Percentiles rank a stretch among this genome's conserved stretches.
phyloP scores from a whole-genome alignment of 1,140 invertebrate genomes.

The Drosophila funebris region DNA sequence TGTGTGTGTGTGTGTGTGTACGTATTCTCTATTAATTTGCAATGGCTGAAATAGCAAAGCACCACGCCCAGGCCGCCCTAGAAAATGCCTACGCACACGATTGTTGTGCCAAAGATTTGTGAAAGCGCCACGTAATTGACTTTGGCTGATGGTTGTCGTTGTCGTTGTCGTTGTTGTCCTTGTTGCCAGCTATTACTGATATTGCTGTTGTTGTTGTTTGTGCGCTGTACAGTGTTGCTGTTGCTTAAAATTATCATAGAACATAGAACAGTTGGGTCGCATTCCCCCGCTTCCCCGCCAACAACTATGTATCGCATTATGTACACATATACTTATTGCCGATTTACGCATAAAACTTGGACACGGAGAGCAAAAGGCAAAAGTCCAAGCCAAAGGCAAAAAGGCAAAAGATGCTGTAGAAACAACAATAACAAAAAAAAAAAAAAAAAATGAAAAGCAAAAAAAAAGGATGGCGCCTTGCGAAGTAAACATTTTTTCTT shows the following conservation, averaged over 20 bases:
- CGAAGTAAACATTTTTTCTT: conserved; percentile 74
- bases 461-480: conserved; percentile 69
- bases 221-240: conserved; percentile 38
- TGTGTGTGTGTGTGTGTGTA: conserved; percentile 20
- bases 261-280: conserved; percentile 51
- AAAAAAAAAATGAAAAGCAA: conserved; percentile 7
- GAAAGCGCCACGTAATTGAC: conserved; percentile 80
- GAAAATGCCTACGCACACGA: conserved; percentile 55
- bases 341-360: conserved; percentile 61
- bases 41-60: conserved; percentile 53
- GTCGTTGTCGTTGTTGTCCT: conserved; percentile 23
- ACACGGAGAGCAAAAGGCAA: conserved; percentile 29
- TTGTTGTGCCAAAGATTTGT: conserved; percentile 76
- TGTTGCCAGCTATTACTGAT: too few relatives aligned
- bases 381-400: conserved; percentile 44
- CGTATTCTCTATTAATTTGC: conserved; percentile 78
- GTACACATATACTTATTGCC: conserved; percentile 78
- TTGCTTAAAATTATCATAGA: conserved; percentile 80
- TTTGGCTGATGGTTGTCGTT: conserved; percentile 53
- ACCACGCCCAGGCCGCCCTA: conserved; percentile 5
- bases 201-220: conserved; percentile 12
- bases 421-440: conserved; percentile 8
- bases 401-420: conserved; percentile 14
- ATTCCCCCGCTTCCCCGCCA: background rate
- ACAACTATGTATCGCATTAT: conserved; percentile 67